phyloP scores from a whole-genome alignment of 2,113 vertebrate species.

The Lamprotornis superbus region DNA sequence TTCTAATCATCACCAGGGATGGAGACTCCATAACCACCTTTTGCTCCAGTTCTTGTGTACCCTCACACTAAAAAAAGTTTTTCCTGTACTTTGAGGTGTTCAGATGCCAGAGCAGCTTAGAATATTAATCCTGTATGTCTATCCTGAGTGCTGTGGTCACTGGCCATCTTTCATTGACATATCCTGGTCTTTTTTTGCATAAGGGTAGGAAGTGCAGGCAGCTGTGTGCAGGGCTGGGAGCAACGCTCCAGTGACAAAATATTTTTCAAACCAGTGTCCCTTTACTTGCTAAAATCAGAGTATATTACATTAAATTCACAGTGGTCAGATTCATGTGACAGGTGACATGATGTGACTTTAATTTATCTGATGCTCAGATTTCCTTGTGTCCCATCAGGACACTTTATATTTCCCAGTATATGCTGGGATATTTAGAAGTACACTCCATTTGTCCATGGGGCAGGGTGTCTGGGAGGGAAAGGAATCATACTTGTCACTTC shows the following conservation, averaged over 20 bases:
- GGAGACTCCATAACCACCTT: neutral
- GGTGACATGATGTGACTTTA: neutral
- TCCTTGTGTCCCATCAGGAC: neutral
- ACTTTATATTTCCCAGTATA: neutral
- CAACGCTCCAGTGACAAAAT: fast-evolving
- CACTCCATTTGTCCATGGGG: neutral
- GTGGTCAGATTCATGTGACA: neutral
- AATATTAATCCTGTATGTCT: neutral
- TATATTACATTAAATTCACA: neutral
- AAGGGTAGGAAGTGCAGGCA: neutral
- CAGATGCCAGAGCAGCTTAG: neutral
- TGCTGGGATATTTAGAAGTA: neutral
- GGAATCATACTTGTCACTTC: neutral
- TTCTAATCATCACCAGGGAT: fast-evolving
- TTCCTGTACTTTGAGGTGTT: neutral
- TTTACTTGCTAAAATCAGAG: neutral
- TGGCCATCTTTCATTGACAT: neutral
- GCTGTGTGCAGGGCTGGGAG: neutral
- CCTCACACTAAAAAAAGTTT: neutral
- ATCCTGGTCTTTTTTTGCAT: neutral
- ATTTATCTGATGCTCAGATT: neutral
- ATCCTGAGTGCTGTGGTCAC: neutral
- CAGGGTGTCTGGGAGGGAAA: neutral
- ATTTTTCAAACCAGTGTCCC: neutral
- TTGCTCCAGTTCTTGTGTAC: neutral